Evolutionary conservation across 2,113 vertebrate genomes (phyloP), one percentile per base, ranked within the genome.

Genomic region (Callionymus lyra): DNA sequence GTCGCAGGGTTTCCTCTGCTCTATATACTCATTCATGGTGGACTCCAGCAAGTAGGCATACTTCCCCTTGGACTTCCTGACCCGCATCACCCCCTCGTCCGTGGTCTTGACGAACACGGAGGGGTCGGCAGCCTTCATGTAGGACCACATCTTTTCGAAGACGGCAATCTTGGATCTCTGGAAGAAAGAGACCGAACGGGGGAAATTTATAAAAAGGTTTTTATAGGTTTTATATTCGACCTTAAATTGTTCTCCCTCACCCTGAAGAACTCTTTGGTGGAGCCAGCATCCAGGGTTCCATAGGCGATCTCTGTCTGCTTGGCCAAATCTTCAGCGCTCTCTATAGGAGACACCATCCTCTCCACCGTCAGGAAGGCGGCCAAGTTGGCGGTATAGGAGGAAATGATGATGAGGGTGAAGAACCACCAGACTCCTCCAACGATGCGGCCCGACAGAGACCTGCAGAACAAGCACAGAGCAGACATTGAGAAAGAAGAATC

Each of bases 91-190:
- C 1, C 95, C 95, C 68, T 99, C 95, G 69, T 97, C 93, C 0
- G 94, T 99, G 2, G 95, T 99, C 82, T 91, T 91, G 70, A 98
- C 95, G 64, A 99, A 99, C 82, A 98, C 94, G 0, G 91, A 94
- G 14, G 95, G 94, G 52, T 99, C 93, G 0, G 94, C 94, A 6
- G 93, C 91, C 76, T 96, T 98, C 95, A 99, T 99, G 76, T 99
- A 99, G 0, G 95, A 97, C 95, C 95, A 99, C 93, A 99, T 99
- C 84, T 99, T 99, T 85, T 99, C 95, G 81, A 99, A 99, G 56
- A 99, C 95, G 0, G 95, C 95, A 4, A 99, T 98, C 85, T 99
- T 99, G 21, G 95, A 99, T 72, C 95, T 85, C 84, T 86, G 76
- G 16, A 12, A 27, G 21, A 1, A 47, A 45, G 37, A 34, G 50